Conservation (phyloP, 1,140 invertebrate species). For the Lucilia cuprina region DNA sequence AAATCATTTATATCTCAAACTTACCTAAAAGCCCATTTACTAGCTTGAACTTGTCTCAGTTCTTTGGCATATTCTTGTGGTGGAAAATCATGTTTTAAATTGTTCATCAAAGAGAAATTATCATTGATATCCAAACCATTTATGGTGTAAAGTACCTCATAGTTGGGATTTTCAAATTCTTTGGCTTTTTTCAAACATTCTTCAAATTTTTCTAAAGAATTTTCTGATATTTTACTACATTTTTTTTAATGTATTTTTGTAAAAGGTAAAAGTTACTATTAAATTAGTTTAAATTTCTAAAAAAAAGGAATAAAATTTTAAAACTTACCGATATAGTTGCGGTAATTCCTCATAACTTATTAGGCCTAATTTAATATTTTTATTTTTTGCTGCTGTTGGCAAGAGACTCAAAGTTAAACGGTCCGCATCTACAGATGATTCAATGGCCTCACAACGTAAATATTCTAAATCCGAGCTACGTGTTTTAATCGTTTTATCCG, state of each 20-base stretch:
- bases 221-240: slow-evolving; percentile 68
- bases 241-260: neutral
- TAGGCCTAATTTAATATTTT: slow-evolving; percentile 78
- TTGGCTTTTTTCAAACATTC: slow-evolving; percentile 82
- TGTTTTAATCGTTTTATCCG: slow-evolving; percentile 79
- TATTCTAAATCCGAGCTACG: slow-evolving; percentile 83
- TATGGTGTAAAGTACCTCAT: slow-evolving; percentile 63
- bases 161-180: slow-evolving; percentile 90
- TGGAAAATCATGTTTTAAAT: slow-evolving; percentile 75
- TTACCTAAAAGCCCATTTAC: slow-evolving; percentile 84
- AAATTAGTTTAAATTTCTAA: too few relatives aligned
- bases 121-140: slow-evolving; percentile 54
- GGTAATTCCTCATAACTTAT: slow-evolving; percentile 86
- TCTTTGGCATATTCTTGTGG: slow-evolving; percentile 82
- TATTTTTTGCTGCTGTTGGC: slow-evolving; percentile 73
- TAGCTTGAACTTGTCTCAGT: slow-evolving; percentile 86
- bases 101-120: slow-evolving; percentile 75
- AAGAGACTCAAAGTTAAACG: slow-evolving; percentile 89
- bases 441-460: slow-evolving; percentile 86
- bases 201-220: slow-evolving; percentile 69
- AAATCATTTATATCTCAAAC: slow-evolving; percentile 37
- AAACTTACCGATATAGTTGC: slow-evolving; percentile 83
- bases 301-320: too few relatives aligned
- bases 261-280: too few relatives aligned
- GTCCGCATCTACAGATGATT: slow-evolving; percentile 84